These are phyloP conservation scores for Tricholaema leucomelas DNA, from an alignment of 2,113 vertebrate species.

Conservation along the genomic window DNA sequence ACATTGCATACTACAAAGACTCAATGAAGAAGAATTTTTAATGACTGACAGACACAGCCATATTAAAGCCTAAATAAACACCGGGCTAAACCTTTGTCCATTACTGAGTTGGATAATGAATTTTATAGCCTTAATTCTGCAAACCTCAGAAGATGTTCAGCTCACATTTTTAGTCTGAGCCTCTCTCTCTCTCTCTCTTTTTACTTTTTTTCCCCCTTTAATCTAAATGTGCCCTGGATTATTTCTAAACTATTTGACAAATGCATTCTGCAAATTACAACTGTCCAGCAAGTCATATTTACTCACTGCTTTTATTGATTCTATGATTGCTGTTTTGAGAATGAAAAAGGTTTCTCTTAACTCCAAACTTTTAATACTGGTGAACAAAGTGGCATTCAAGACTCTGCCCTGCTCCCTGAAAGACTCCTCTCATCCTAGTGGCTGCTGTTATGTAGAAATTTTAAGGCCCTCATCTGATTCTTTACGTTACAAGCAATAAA, in stretches of 20 bases:
- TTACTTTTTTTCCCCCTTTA: too few relatives aligned
- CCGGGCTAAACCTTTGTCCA: not conserved
- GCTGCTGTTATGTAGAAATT: not conserved
- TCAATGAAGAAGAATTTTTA: not conserved
- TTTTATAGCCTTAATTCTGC: not conserved
- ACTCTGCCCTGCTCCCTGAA: not conserved
- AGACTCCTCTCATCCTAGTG: not conserved
- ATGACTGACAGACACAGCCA: not conserved
- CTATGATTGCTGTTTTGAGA: constrained; percentile 28
- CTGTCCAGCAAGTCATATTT: constrained; percentile 32
- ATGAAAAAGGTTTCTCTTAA: constrained; percentile 23
- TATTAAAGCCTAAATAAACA: not conserved
- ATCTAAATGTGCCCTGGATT: constrained; percentile 13
- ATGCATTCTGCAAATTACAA: constrained; percentile 29
- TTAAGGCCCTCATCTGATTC: not conserved
- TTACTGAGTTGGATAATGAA: not conserved
- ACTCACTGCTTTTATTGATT: constrained; percentile 11
- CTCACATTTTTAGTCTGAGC: not conserved
- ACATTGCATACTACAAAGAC: not conserved
- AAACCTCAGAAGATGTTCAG: not conserved
- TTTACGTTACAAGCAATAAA: not conserved
- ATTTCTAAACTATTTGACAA: constrained; percentile 59
- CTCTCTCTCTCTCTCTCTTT: not conserved
- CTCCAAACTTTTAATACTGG: not conserved
- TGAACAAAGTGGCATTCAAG: constrained; percentile 39